Conservation (phyloP, 2,888 invertebrate species). For the Trissolcus brochymenae region DNA sequence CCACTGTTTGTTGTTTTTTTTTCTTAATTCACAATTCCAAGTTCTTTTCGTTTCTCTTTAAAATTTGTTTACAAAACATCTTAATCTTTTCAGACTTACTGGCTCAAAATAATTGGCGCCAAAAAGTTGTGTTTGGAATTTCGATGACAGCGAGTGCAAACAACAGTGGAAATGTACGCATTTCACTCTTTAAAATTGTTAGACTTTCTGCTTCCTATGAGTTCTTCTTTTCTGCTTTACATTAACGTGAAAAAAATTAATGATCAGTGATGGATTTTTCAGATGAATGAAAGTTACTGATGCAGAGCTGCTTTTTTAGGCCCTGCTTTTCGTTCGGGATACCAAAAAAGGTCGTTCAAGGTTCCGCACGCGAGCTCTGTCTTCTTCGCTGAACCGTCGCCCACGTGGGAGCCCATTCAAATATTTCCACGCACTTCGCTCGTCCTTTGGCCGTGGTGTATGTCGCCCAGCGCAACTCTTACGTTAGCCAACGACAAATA, state of each 20-base stretch:
- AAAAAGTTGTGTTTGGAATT: constrained; percentile 23
- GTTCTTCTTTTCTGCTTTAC: neutral
- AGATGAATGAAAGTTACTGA: no score
- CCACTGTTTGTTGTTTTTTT: constrained; percentile 28
- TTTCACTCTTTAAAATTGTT: neutral
- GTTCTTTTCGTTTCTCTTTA: neutral
- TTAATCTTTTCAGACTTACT: neutral
- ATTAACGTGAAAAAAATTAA: no score
- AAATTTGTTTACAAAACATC: neutral
- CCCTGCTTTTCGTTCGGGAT: constrained; percentile 50
- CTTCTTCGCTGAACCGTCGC: constrained; percentile 29
- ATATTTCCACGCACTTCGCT: constrained; percentile 53
- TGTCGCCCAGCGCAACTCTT: constrained; percentile 30
- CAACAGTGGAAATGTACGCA: no score
- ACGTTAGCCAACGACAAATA: constrained; percentile 27
- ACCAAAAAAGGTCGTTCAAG: constrained; percentile 61
- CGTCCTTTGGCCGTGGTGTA: constrained; percentile 37
- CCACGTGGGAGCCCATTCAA: constrained; percentile 58
- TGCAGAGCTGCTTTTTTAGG: constrained; percentile 39
- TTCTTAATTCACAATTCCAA: constrained; percentile 14
- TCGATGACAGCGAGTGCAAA: neutral
- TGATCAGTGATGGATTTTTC: no score
- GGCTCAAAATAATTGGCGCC: constrained; percentile 26
- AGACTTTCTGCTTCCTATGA: neutral
- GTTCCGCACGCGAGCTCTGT: constrained; percentile 41